Conservation (phyloP, 1,140 invertebrate species). For the Pseudomyrmex pallidus region DNA sequence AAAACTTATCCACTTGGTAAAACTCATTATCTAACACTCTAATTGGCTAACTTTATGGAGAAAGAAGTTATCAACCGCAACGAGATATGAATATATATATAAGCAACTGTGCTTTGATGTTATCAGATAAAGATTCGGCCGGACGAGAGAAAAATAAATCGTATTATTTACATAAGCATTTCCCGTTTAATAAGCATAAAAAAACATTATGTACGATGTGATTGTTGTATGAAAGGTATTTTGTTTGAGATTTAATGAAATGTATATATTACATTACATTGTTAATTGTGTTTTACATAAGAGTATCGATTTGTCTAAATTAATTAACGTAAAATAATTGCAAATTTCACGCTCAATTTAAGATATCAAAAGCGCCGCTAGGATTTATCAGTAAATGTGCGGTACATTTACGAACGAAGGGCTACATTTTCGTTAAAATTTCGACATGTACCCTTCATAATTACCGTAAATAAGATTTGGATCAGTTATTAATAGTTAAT, state of each 20-base stretch:
- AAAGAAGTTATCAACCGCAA: conserved; percentile 25
- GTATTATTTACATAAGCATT: too few relatives aligned
- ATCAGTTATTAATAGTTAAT: conserved; percentile 28
- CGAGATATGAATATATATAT: conserved; percentile 24
- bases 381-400: background rate
- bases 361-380: background rate
- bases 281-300: background rate
- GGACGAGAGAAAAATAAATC: too few relatives aligned
- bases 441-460: background rate
- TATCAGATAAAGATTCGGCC: background rate
- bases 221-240: too few relatives aligned
- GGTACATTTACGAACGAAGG: background rate
- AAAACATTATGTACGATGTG: too few relatives aligned
- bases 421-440: conserved; percentile 12
- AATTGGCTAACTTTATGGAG: conserved; percentile 44
- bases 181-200: too few relatives aligned
- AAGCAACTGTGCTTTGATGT: background rate
- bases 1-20: conserved; percentile 55
- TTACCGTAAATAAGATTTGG: conserved; percentile 6
- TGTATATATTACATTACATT: background rate
- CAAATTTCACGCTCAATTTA: background rate
- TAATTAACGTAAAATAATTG: conserved; percentile 4
- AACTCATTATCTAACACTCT: conserved; percentile 43
- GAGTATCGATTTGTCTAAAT: conserved; percentile 2
- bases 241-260: background rate